Evolutionary conservation across 2,888 invertebrate genomes (phyloP), one percentile per base, ranked within the genome.

Genomic region (Camponotus fellah): DNA sequence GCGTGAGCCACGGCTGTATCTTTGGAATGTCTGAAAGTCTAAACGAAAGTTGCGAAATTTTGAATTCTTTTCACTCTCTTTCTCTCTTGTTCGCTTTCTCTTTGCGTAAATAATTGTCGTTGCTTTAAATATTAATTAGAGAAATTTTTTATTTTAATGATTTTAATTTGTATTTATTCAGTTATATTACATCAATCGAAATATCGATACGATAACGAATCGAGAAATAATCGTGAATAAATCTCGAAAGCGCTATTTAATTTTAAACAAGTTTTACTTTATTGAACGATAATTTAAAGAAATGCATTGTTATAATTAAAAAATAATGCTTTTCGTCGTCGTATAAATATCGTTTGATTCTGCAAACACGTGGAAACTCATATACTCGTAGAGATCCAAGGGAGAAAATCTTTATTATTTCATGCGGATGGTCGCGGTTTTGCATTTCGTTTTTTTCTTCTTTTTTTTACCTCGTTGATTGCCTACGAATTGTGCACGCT

Each of bases 401-500:
- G 21, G 34, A 60, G 17, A 40, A 79, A 72, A 60, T 60, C 34
- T 71, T 46, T 60, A 26, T 43, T 46, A 12, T 43, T 79, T 12
- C 26, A 43, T 71, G 71, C 71, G 12, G 46, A 32, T 32, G 17
- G 12, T 32, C 49, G 46, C 34, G 43, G 60, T 58, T 79, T 60
- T 60, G 60, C 34, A 32, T 10, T 72, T 72, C 26, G 34, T 21
- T 46, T 26, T 26, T 26, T 26, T 26, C 26, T 26, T 58, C n/a
- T 17, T 32, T 56, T 68, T 68, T 58, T 34, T 17, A 14, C 8
- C 12, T 0, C 43, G 21, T 3, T 26, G 34, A 56, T 56, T 21
- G 56, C 12, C 75, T 66, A 77, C 62, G 49, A 40, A 88, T 89
- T 87, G 85, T 86, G 80, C 64, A 83, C 87, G 86, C 86, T 84